These are phyloP conservation scores for Drosophila emarginata DNA, from an alignment of 2,888 invertebrate genomes.

Conservation along the genomic window DNA sequence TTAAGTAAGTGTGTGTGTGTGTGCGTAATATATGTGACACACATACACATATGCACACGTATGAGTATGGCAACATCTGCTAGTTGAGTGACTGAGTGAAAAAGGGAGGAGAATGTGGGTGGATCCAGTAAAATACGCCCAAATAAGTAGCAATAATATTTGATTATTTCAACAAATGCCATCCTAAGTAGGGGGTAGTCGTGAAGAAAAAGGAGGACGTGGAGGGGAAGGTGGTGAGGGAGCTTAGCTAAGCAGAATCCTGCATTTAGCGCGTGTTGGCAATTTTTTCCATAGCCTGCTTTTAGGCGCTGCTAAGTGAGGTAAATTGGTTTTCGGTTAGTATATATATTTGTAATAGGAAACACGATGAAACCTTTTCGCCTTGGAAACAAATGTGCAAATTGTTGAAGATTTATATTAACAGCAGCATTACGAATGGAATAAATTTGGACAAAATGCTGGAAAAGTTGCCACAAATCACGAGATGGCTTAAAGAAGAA, in stretches of 20 bases:
- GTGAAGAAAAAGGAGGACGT: no score
- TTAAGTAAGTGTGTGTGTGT: conserved; percentile 46
- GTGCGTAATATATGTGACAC: conserved; percentile 45
- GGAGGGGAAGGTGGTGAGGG: background rate
- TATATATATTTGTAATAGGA: conserved; percentile 9
- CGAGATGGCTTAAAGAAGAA: background rate
- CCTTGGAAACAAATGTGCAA: conserved; percentile 1
- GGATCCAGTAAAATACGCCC: conserved; percentile 56
- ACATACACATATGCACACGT: conserved; percentile 24
- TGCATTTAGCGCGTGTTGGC: conserved; percentile 17
- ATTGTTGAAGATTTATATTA: conserved; percentile 1
- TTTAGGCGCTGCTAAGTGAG: conserved; percentile 15
- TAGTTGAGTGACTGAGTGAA: conserved; percentile 30
- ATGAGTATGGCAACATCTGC: conserved; percentile 24
- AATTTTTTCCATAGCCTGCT: conserved; percentile 13
- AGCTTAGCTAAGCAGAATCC: conserved; percentile 3
- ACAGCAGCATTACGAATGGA: background rate
- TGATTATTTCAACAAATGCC: conserved; percentile 59
- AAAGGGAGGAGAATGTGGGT: conserved; percentile 26
- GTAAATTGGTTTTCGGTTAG: conserved; percentile 10
- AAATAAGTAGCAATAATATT: conserved; percentile 60
- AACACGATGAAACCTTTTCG: background rate
- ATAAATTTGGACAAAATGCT: background rate
- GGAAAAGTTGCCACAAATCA: background rate
- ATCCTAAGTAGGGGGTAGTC: conserved; percentile 44